Conservation (phyloP, 92 coral and sea anemone species). For the Zoanthus solanderi region DNA sequence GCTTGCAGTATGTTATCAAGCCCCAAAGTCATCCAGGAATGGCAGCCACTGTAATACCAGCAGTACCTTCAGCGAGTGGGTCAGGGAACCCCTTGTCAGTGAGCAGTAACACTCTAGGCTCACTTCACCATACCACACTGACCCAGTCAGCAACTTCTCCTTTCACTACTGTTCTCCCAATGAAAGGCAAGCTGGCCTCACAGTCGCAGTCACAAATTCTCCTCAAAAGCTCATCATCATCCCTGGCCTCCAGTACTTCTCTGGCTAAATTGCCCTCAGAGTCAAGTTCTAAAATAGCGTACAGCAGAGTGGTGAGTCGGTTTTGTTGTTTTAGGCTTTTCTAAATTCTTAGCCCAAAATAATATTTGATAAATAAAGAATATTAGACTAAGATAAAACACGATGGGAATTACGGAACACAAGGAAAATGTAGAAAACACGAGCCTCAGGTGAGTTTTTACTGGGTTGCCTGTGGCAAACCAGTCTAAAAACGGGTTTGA, state of each 20-base stretch:
- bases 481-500: no score
- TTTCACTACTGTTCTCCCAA: slow-evolving; percentile 77
- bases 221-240: slow-evolving; percentile 47
- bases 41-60: slow-evolving; percentile 53
- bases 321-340: not conserved
- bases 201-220: slow-evolving; percentile 43
- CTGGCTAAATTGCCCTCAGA: slow-evolving; percentile 30
- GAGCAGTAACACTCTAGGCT: slow-evolving; percentile 52
- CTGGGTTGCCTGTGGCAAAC: no score
- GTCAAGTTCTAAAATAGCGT: slow-evolving; percentile 23
- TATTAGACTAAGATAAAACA: no score
- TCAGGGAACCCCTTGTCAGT: slow-evolving; percentile 36
- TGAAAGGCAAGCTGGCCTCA: slow-evolving; percentile 68
- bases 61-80: slow-evolving; percentile 38
- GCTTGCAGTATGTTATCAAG: slow-evolving; percentile 84
- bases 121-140: slow-evolving; percentile 71
- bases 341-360: no score
- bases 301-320: slow-evolving; percentile 43
- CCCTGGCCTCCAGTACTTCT: slow-evolving; percentile 34
- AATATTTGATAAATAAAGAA: no score
- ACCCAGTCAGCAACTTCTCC: slow-evolving; percentile 85
- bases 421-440: no score
- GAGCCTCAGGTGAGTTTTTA: no score
- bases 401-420: no score
- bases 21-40: slow-evolving; percentile 85